Evolutionary conservation across 2,888 invertebrate species (phyloP).

Genomic region (Congeria kusceri): DNA sequence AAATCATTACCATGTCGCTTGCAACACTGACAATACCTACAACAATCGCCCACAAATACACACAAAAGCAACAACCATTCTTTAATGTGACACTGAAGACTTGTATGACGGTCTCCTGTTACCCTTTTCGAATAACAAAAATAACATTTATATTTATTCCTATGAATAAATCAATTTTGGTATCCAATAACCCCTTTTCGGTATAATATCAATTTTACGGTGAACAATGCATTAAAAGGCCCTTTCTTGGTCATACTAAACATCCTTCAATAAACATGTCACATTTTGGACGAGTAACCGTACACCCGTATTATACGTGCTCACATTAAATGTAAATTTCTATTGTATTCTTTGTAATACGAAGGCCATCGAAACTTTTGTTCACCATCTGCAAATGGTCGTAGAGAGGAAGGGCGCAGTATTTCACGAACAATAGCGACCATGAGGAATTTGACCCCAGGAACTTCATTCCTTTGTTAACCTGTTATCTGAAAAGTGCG

Average conservation of each 20-base stretch:
- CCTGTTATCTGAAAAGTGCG: conserved; percentile 58
- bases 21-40: conserved; percentile 1
- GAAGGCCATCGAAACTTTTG: conserved; percentile 33
- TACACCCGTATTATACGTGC: conserved; percentile 55
- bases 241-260: conserved; percentile 52
- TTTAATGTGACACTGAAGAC: conserved; percentile 54
- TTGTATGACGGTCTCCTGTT: conserved; percentile 45
- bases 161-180: conserved; percentile 57
- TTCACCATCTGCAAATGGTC: conserved; percentile 62
- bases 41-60: background rate
- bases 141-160: conserved; percentile 58
- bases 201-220: conserved; percentile 60
- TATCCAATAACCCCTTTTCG: conserved; percentile 47
- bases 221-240: conserved; percentile 44
- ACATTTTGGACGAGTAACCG: conserved; percentile 48
- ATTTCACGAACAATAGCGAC: conserved; percentile 47
- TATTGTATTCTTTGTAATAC: conserved; percentile 62
- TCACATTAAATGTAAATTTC: conserved; percentile 70
- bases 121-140: conserved; percentile 50
- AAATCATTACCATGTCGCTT: background rate
- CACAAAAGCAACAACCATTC: conserved; percentile 12
- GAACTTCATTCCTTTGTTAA: conserved; percentile 52
- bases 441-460: conserved; percentile 60
- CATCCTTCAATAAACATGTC: conserved; percentile 64
- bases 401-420: conserved; percentile 47